Evolutionary conservation across 30 jellyfish, hydroid and myxozoan species (phyloP).

Genomic region (Catostylus mosaicus): DNA sequence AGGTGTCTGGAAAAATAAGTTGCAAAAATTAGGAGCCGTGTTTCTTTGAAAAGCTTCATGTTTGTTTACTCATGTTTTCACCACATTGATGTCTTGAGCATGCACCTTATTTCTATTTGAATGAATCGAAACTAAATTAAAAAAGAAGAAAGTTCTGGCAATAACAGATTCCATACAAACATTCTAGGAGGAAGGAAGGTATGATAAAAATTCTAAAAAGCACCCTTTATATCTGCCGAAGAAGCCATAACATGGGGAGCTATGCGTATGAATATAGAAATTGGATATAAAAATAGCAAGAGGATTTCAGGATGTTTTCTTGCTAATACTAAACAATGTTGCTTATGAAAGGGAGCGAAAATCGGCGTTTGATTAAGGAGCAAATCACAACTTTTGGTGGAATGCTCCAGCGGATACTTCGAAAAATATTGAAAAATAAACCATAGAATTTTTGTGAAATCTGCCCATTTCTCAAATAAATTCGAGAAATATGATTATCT

Average conservation of each 20-base stretch:
- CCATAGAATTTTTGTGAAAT: background rate
- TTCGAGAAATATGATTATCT: background rate
- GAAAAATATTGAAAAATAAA: background rate
- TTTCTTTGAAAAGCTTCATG: too few relatives aligned
- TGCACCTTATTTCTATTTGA: background rate
- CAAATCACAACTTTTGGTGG: conserved; percentile 6
- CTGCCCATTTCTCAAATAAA: background rate
- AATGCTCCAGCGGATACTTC: conserved; percentile 19
- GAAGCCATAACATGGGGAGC: conserved; percentile 32
- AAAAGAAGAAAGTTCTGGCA: background rate
- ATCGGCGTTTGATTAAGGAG: background rate
- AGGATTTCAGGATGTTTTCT: background rate
- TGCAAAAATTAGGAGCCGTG: too few relatives aligned
- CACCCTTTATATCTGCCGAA: conserved; percentile 17
- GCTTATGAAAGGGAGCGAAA: conserved; percentile 1
- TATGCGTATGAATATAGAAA: background rate
- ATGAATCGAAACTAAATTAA: background rate
- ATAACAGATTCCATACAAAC: conserved; percentile 1
- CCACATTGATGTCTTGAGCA: too few relatives aligned
- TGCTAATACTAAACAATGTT: background rate
- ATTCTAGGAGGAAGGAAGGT: conserved; percentile 9
- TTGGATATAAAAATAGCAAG: background rate
- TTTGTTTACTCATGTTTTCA: too few relatives aligned
- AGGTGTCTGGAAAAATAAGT: too few relatives aligned
- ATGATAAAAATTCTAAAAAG: background rate